phyloP scores from a whole-genome alignment of 2,113 vertebrate genomes.

The Puntigrus tetrazona region DNA sequence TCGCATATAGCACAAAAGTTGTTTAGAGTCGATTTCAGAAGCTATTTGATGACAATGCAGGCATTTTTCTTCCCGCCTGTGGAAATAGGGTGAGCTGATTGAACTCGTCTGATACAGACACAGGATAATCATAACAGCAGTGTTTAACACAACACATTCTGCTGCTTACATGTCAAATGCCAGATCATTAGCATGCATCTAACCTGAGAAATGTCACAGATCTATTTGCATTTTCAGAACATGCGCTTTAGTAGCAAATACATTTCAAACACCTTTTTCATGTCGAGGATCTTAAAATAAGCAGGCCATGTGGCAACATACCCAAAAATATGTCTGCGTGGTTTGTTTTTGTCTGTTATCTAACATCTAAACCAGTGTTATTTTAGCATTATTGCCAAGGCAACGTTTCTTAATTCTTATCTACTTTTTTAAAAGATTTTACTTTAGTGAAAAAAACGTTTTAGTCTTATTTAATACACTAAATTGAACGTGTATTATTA shows the following conservation, averaged over 20 bases:
- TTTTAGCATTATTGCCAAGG: not conserved
- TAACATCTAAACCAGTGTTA: not conserved
- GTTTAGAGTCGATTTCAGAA: constrained; percentile 49
- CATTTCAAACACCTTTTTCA: not conserved
- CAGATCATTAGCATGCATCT: not conserved
- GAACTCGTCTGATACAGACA: constrained; percentile 33
- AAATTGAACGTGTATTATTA: not conserved
- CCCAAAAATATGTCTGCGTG: not conserved
- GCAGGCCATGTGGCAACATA: not conserved
- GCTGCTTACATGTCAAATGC: constrained; percentile 20
- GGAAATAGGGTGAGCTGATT: constrained; percentile 43
- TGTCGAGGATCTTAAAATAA: not conserved
- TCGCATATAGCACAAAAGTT: constrained; percentile 42
- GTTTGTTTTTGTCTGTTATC: not conserved
- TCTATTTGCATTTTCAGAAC: not conserved
- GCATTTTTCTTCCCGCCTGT: constrained; percentile 47
- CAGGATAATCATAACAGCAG: constrained; percentile 43
- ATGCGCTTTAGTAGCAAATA: not conserved
- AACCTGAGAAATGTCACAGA: not conserved
- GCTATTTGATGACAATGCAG: constrained; percentile 45
- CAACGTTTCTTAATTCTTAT: not conserved
- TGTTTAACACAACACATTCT: constrained; percentile 38
- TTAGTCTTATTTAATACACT: not conserved
- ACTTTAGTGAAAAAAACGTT: not conserved
- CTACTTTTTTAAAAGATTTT: not conserved